Percentiles rank a stretch among this genome's conserved stretches.
Evolutionary conservation across 2,113 vertebrate genomes (phyloP).

Genomic region (Chauna torquata): DNA sequence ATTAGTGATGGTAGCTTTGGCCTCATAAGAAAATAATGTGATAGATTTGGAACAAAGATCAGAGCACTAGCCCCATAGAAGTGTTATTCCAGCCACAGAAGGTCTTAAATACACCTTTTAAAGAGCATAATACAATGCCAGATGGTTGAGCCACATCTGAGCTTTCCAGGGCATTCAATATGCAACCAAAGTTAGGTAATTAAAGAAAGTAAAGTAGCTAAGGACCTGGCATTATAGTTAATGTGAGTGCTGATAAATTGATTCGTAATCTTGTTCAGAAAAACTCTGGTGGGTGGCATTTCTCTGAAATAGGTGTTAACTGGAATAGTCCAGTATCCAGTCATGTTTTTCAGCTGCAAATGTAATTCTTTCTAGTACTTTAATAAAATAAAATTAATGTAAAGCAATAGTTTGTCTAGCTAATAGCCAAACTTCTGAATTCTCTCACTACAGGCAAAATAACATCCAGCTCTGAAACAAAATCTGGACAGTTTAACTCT

Average conservation of each 20-base stretch:
- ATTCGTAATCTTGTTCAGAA: constrained; percentile 26
- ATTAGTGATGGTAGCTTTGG: constrained; percentile 51
- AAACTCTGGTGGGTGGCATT: constrained; percentile 30
- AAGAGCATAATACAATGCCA: constrained; percentile 35
- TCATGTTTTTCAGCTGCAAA: constrained; percentile 9
- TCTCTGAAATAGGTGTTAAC: constrained; percentile 50
- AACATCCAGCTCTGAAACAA: not conserved
- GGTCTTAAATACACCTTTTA: constrained; percentile 60
- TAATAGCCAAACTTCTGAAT: not conserved
- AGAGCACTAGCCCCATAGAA: constrained; percentile 30
- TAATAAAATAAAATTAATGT: constrained; percentile 12
- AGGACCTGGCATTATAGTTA: constrained; percentile 10
- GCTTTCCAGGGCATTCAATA: constrained; percentile 15
- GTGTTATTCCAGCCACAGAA: constrained; percentile 63
- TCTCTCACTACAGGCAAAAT: not conserved
- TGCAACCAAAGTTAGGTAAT: constrained; percentile 9
- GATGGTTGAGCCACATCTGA: constrained; percentile 52
- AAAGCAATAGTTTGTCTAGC: constrained; percentile 7
- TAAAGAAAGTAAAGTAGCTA: constrained; percentile 6
- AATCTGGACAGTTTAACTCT: not conserved
- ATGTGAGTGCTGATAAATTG: not conserved
- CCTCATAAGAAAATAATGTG: constrained; percentile 54
- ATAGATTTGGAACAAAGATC: constrained; percentile 61
- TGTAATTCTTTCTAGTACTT: not conserved
- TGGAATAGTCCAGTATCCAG: constrained; percentile 15